These are phyloP conservation scores for Drosophila mimetica DNA, from an alignment of 2,888 invertebrate genomes.

Conservation along the genomic window DNA sequence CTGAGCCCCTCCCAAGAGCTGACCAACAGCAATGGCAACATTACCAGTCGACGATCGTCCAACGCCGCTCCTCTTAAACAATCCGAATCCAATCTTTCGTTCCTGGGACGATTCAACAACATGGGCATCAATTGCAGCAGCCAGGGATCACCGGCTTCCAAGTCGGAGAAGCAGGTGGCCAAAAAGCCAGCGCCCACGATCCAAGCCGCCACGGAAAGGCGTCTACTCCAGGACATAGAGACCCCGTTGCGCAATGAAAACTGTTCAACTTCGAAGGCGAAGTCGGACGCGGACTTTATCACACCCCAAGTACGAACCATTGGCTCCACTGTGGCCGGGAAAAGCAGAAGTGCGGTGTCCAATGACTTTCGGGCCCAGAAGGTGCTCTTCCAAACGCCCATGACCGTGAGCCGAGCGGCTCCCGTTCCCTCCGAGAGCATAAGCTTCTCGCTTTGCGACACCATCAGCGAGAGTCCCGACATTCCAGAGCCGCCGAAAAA, in stretches of 20 bases:
- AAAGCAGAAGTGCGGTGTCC: slow-evolving; percentile 54
- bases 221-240: slow-evolving; percentile 50
- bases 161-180: slow-evolving; percentile 14
- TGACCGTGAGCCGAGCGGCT: slow-evolving; percentile 79
- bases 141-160: slow-evolving; percentile 18
- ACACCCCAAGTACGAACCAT: slow-evolving; percentile 82
- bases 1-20: slow-evolving; percentile 76
- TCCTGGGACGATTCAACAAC: slow-evolving; percentile 73
- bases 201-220: slow-evolving; percentile 46
- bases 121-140: slow-evolving; percentile 70
- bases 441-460: slow-evolving; percentile 81
- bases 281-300: slow-evolving; percentile 72
- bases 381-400: slow-evolving; percentile 84
- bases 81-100: slow-evolving; percentile 68
- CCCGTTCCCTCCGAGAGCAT: slow-evolving; percentile 80
- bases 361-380: slow-evolving; percentile 83
- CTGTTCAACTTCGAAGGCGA: slow-evolving; percentile 14
- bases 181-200: slow-evolving; percentile 49
- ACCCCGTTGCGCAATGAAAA: slow-evolving; percentile 64
- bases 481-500: slow-evolving; percentile 53
- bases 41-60: slow-evolving; percentile 18
- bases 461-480: slow-evolving; percentile 76
- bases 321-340: slow-evolving; percentile 66
- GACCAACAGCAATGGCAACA: slow-evolving; percentile 43
- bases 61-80: slow-evolving; percentile 39